Evolutionary conservation across 1,140 invertebrate species (phyloP).

Genomic region (Anadara kagoshimensis): DNA sequence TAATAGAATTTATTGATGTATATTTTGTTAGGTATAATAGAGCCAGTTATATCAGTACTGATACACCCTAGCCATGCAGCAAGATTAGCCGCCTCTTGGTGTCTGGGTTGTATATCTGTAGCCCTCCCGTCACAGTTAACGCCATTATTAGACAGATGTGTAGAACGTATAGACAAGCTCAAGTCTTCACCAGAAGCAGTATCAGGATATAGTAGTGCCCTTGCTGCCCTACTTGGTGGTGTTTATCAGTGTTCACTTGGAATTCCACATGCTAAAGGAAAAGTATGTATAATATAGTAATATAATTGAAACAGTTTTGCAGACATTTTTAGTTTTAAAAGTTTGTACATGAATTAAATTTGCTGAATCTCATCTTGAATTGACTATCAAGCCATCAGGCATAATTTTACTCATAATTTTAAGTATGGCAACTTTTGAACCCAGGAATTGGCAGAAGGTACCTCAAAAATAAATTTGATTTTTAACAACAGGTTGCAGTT

Average conservation of each 20-base stretch:
- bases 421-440: too few relatives aligned
- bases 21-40: constrained; percentile 75
- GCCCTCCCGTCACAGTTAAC: constrained; percentile 95
- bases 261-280: constrained; percentile 95
- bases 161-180: constrained; percentile 76
- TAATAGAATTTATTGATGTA: constrained; percentile 20
- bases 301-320: too few relatives aligned
- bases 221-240: constrained; percentile 94
- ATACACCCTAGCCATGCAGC: constrained; percentile 95
- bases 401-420: too few relatives aligned
- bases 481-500: too few relatives aligned
- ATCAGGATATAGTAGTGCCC: constrained; percentile 92
- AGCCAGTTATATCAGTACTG: constrained; percentile 85
- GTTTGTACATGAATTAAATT: too few relatives aligned
- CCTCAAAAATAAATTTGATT: too few relatives aligned
- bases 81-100: constrained; percentile 94
- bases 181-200: constrained; percentile 95
- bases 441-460: too few relatives aligned
- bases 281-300: constrained; percentile 81
- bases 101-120: constrained; percentile 91
- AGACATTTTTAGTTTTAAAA: too few relatives aligned
- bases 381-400: too few relatives aligned
- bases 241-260: constrained; percentile 93
- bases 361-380: too few relatives aligned
- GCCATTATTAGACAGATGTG: constrained; percentile 87